A percentile compares a stretch with the other conserved stretches of the same genome.
Evolutionary conservation across 2,113 vertebrate genomes (phyloP).

Genomic region (Channa maculata): DNA sequence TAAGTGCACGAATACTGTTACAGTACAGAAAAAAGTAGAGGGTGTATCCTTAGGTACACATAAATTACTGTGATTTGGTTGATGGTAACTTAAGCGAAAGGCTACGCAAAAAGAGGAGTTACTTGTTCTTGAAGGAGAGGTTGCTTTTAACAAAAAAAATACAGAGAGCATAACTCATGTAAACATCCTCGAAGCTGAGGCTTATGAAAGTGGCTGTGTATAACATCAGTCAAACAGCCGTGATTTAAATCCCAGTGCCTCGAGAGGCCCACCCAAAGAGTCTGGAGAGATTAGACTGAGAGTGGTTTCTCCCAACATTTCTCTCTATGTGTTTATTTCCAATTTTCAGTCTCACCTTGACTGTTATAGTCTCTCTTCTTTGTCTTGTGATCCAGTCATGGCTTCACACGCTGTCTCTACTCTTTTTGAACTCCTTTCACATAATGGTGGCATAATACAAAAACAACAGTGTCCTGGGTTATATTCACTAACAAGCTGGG

Average conservation of each 20-base stretch:
- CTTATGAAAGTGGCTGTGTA: slow-evolving; percentile 67
- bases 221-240: slow-evolving; percentile 68
- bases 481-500: no score
- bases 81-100: slow-evolving; percentile 10
- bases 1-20: not conserved
- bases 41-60: slow-evolving; percentile 3
- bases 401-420: not conserved
- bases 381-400: slow-evolving; percentile 9
- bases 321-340: slow-evolving; percentile 29
- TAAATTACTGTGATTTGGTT: slow-evolving; percentile 31
- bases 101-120: not conserved
- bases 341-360: slow-evolving; percentile 1
- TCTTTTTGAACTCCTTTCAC: no score
- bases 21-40: slow-evolving; percentile 9
- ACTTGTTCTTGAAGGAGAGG: slow-evolving; percentile 16
- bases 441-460: no score
- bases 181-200: slow-evolving; percentile 70
- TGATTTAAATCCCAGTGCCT: slow-evolving; percentile 64
- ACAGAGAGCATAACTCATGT: slow-evolving; percentile 60
- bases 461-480: no score
- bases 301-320: slow-evolving; percentile 41
- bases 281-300: slow-evolving; percentile 28
- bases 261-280: slow-evolving; percentile 75
- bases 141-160: slow-evolving; percentile 58
- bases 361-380: slow-evolving; percentile 1